Base-by-base conservation (phyloP, 2,888 invertebrate genomes). In the Tyria jacobaeae region DNA sequence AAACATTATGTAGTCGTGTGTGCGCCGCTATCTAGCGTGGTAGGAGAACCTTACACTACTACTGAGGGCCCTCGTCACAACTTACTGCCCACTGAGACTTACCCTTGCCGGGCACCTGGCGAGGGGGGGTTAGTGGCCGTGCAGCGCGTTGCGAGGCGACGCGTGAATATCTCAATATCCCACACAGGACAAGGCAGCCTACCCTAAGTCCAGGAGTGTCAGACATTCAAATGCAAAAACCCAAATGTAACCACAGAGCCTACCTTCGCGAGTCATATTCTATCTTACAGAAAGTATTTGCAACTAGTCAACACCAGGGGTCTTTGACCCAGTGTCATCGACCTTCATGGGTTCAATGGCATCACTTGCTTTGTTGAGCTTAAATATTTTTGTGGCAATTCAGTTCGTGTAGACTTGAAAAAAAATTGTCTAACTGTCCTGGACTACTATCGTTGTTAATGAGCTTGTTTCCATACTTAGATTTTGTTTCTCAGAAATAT, bases 1-100 rank as follows among this genome's bases (percentile, higher is more conserved):
- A 89, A 86, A 87, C 86, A 81, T 94, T 94, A 95, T 51, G 57
- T 95, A 95, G 94, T 87, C 90, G 57, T 63, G 73, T 87, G 84
- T 87, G 56, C 71, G n/a, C n/a, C 70, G 64, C 68, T 56, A 17
- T 35, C 17, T 7, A 17, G n/a, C 41, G 41, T n/a, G n/a, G 41
- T 1, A 14, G 25, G 25, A 24, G 25, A 17, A 48, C 4, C 48
- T 24, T 25, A 48, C 48, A 50, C 27, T 9, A n/a, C n/a, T 15
- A 50, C 7, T 9, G n/a, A 27, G n/a, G 25, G 14, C 31, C 27
- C 27, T n/a, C n/a, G 5, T 4, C n/a, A n/a, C 50, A 14, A 25
- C 37, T 15, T 15, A 15, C 37, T 37, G 35, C 35, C 10, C 34
- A 10, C 34, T 9, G 9, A 1, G 10, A 34, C 34, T 14, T 10